Conservation (phyloP, 1,140 invertebrate species). For the Thalassaphorura encarpata region DNA sequence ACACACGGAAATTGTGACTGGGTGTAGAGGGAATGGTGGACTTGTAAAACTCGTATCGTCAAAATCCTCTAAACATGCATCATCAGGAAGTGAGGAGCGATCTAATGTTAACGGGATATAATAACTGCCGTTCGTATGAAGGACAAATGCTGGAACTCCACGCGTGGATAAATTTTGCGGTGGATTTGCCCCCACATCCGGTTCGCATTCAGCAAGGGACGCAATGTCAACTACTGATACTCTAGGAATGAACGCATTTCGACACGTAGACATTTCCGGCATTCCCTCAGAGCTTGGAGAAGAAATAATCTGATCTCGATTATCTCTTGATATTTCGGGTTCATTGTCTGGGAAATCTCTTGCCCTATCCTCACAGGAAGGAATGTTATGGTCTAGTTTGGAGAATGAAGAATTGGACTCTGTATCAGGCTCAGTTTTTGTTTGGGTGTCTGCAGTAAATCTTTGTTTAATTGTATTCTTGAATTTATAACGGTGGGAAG, state of each 20-base stretch:
- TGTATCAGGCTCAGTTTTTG: constrained; percentile 24
- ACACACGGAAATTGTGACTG: constrained; percentile 82
- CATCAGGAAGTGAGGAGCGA: constrained; percentile 57
- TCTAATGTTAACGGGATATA: constrained; percentile 86
- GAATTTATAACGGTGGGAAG: constrained; percentile 67
- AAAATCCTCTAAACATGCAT: constrained; percentile 44
- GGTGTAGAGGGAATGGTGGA: constrained; percentile 62
- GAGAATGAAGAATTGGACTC: too few species aligned
- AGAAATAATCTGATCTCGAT: background rate
- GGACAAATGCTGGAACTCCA: constrained; percentile 63
- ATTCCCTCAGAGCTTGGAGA: background rate
- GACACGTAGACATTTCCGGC: background rate
- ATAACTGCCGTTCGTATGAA: constrained; percentile 75
- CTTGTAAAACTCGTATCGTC: constrained; percentile 5
- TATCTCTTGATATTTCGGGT: too few species aligned
- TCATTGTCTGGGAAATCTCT: background rate
- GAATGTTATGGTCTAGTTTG: constrained; percentile 21
- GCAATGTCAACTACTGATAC: background rate
- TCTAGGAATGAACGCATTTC: background rate
- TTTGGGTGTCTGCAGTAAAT: constrained; percentile 46
- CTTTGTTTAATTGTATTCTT: constrained; percentile 88
- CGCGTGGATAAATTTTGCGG: constrained; percentile 7
- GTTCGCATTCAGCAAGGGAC: background rate
- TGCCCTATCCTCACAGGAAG: constrained; percentile 16
- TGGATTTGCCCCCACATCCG: background rate